phyloP scores from a whole-genome alignment of 2,888 invertebrate species.

The Tetanocera ferruginea region DNA sequence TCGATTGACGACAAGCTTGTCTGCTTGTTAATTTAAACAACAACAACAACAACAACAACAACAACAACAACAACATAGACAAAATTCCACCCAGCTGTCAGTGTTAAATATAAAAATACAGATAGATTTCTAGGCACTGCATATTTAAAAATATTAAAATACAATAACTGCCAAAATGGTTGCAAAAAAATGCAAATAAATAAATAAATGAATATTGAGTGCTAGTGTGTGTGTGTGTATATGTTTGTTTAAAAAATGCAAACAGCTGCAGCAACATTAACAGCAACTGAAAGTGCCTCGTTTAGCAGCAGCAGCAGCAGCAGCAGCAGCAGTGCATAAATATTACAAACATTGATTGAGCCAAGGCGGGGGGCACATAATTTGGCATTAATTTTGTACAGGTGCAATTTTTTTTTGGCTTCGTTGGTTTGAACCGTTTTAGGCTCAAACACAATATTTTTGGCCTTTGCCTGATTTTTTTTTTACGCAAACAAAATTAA shows the following conservation, averaged over 20 bases:
- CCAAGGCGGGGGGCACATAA: neutral
- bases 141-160: slow-evolving; percentile 42
- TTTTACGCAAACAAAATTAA: slow-evolving; percentile 1
- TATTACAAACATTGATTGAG: neutral
- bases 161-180: slow-evolving; percentile 42
- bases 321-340: neutral
- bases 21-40: too few relatives aligned
- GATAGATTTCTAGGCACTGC: slow-evolving; percentile 7
- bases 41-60: too few relatives aligned
- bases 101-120: neutral
- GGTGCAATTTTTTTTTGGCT: slow-evolving; percentile 25
- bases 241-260: too few relatives aligned
- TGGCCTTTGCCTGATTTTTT: slow-evolving; percentile 10
- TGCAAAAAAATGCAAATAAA: neutral
- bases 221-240: too few relatives aligned
- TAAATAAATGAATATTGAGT: too few relatives aligned
- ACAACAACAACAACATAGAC: too few relatives aligned
- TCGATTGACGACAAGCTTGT: too few relatives aligned
- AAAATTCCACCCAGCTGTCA: neutral
- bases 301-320: neutral
- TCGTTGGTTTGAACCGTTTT: slow-evolving; percentile 1
- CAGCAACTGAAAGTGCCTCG: too few relatives aligned
- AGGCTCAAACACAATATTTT: slow-evolving; percentile 6
- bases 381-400: neutral
- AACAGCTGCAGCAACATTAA: too few relatives aligned